Conservation (phyloP, 2,888 invertebrate genomes). For the Magallana nippona region DNA sequence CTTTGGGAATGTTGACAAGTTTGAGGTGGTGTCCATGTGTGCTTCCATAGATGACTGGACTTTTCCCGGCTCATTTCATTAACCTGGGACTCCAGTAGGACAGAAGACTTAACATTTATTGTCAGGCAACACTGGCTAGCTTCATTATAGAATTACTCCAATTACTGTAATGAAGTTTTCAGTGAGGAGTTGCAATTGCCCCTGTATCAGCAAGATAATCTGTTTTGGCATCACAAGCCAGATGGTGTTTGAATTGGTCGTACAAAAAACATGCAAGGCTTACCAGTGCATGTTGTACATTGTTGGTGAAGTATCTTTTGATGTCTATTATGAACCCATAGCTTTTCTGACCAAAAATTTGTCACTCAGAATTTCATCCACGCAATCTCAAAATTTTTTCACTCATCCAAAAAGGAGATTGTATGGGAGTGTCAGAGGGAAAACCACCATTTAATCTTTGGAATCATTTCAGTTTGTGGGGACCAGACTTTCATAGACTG, state of each 20-base stretch:
- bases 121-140: not conserved
- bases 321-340: too few relatives aligned
- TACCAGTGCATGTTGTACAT: too few relatives aligned
- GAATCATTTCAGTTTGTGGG: too few relatives aligned
- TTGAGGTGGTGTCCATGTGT: too few relatives aligned
- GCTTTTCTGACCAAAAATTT: too few relatives aligned
- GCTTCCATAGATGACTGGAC: not conserved
- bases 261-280: not conserved
- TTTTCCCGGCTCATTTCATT: not conserved
- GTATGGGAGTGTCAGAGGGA: too few relatives aligned
- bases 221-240: not conserved
- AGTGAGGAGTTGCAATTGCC: not conserved
- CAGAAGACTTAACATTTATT: not conserved
- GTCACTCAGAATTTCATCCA: too few relatives aligned
- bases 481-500: too few relatives aligned
- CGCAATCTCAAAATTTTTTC: not conserved
- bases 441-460: too few relatives aligned
- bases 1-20: too few relatives aligned
- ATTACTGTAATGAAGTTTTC: slow-evolving; percentile 12
- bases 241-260: not conserved
- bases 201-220: not conserved
- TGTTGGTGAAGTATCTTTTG: too few relatives aligned
- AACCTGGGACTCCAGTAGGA: not conserved
- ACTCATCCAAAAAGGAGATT: too few relatives aligned
- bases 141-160: slow-evolving; percentile 15